phyloP scores from a whole-genome alignment of 2,797 vertebrate genomes.

The Rhinella marina region DNA sequence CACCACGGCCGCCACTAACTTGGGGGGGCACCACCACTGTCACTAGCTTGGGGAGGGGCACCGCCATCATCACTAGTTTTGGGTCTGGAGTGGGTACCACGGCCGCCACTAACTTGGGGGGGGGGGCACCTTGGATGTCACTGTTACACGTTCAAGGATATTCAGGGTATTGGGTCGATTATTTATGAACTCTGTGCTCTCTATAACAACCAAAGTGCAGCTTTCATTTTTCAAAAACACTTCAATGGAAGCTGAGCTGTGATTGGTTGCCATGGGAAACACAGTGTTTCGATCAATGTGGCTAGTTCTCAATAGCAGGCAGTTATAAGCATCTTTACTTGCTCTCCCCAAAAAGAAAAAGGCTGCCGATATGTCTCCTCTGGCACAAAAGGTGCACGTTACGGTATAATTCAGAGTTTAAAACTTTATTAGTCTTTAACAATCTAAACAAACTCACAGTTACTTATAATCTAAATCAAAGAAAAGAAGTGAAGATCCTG shows the following conservation, averaged over 20 bases:
- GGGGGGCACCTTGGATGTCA: background rate
- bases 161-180: background rate
- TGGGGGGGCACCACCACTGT: background rate
- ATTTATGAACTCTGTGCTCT: background rate
- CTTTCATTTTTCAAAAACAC: too few relatives aligned
- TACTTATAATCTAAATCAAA: conserved; percentile 44
- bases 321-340: background rate
- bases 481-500: conserved; percentile 32
- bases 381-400: background rate
- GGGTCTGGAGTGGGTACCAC: too few relatives aligned
- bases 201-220: too few relatives aligned
- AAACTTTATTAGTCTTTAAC: background rate
- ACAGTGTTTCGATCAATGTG: background rate
- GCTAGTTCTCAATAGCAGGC: background rate
- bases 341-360: background rate
- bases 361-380: background rate
- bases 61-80: background rate
- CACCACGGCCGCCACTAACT: too few relatives aligned
- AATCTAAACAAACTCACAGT: conserved; percentile 13
- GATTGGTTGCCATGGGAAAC: too few relatives aligned
- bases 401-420: background rate
- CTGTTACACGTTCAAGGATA: background rate
- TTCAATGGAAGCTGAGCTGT: too few relatives aligned
- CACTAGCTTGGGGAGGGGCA: background rate
- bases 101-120: background rate